Evolutionary conservation across 2,113 vertebrate species (phyloP), one percentile per base, ranked within the genome.

Genomic region (Hypomesus transpacificus): DNA sequence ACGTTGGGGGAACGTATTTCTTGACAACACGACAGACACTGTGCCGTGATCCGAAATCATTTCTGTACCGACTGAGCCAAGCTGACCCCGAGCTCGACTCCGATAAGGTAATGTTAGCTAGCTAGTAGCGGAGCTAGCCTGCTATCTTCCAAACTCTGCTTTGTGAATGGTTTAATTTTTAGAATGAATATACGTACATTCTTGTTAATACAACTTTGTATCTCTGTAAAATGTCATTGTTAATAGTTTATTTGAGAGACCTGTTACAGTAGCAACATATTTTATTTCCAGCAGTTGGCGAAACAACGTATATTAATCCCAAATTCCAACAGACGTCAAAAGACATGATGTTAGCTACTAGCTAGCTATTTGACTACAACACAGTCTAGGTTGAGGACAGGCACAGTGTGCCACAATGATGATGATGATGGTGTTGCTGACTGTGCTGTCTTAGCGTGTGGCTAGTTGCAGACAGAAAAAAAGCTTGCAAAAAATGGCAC

Each of bases 41-140:
- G 64, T 93, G 93, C 85, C 87, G 93, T 75, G 93, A 93, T 81
- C 92, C 93, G 31, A 92, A 91, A 76, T 94, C 92, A 81, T 94
- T 94, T 86, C 89, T 94, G 70, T 94, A 93, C 83, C 90, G 93
- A 46, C 80, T 94, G 61, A 93, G 93, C 84, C 93, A 94, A 88
- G 93, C 93, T 76, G 92, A 93, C 83, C 93, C 93, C 69, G 93
- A 94, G 85, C 87, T 93, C 83, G 92, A 94, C 86, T 94, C 93
- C 14, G 92, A 94, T 81, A 94, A 94, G 93, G 93, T 93, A 76
- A 26, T 21, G 21, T 69, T 58, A 68, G 53, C 52, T 1, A 81
- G 85, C 0, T 73, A 86, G 8, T 46, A 56, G 54, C 54, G 17
- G n/a, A 24, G 24, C 24, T 61, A 28, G 22, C 59, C 26, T 26